Evolutionary conservation across 2,113 vertebrate genomes (phyloP), one percentile per base, ranked within the genome.

Genomic region (Phaethon lepturus): DNA sequence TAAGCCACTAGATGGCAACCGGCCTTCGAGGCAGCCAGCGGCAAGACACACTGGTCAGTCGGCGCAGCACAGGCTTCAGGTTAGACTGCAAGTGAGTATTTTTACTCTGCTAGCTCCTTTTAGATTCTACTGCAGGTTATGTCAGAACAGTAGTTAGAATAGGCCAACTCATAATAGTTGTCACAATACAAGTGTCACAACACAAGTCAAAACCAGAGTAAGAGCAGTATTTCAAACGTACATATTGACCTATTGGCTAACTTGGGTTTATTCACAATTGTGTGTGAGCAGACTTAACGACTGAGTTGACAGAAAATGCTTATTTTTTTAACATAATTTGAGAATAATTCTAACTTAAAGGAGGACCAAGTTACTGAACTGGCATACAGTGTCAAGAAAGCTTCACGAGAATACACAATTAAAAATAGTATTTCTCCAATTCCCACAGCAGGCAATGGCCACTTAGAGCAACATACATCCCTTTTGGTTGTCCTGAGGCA

Each of bases 1-100:
- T 42, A 4, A 28, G 71, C 93, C 97, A 72, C 96, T 96, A 94
- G 97, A 94, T 97, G 97, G 97, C 93, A 94, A 89, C 25, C 73
- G 5, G 60, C 83, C 50, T 69, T 73, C 9, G 79, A 88, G 47
- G 62, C 78, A 76, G 23, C 25, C 52, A 28, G 71, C 53, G 68
- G n/a, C 42, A 7, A 64, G 50, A 28, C 17, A 19, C 28, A 1
- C 17, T 8, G 35, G 14, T n/a, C n/a, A 29, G 22, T 7, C 6
- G 26, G 33, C 17, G 12, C 7, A n/a, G 25, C 33, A 33, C 28
- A 13, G 3, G n/a, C 53, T 7, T 5, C 22, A 72, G 45, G 10
- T n/a, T 11, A 29, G 35, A 31, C 31, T 62, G 45, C 23, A 29
- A 22, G 23, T 6, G 17, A 58, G 33, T 7, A 26, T 29, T 52